A percentile compares a stretch with the other conserved stretches of the same genome.
phyloP scores from a whole-genome alignment of 1,140 invertebrate genomes.

The Conus betulinus region DNA sequence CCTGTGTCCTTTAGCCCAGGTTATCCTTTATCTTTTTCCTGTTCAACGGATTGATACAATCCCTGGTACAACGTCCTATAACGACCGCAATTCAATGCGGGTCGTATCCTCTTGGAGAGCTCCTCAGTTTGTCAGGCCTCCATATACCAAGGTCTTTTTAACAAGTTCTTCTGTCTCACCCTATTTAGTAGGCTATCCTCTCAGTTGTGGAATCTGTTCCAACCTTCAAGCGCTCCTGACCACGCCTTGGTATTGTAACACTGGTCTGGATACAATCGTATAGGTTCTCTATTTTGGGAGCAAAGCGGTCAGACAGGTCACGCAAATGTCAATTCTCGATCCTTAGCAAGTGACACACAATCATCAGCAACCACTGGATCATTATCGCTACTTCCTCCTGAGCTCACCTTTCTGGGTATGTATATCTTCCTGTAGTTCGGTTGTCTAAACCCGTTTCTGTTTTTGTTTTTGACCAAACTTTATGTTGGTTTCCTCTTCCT shows the following conservation, averaged over 20 bases:
- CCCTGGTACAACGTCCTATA: not conserved
- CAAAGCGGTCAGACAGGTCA: not conserved
- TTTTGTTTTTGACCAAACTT: too few species aligned
- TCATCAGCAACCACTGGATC: too few species aligned
- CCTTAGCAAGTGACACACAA: too few species aligned
- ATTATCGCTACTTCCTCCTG: too few species aligned
- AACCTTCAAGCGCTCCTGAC: not conserved
- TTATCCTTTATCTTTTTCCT: not conserved
- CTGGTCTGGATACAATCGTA: conserved; percentile 7
- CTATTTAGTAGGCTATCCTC: not conserved
- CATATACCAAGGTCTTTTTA: not conserved
- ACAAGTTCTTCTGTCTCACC: not conserved
- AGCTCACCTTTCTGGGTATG: too few species aligned
- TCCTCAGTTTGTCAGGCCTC: not conserved
- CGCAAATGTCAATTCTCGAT: too few species aligned
- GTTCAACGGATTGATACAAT: not conserved
- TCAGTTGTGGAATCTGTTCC: not conserved
- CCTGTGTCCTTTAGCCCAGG: not conserved
- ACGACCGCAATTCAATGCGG: not conserved
- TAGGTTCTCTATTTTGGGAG: not conserved
- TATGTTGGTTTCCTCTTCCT: too few species aligned
- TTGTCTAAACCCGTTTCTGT: too few species aligned
- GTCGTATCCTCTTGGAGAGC: not conserved
- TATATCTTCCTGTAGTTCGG: too few species aligned
- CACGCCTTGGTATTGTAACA: not conserved